Evolutionary conservation across 2,888 invertebrate genomes (phyloP), one percentile per base, ranked within the genome.

Genomic region (Caenorhabditis zanzibari): DNA sequence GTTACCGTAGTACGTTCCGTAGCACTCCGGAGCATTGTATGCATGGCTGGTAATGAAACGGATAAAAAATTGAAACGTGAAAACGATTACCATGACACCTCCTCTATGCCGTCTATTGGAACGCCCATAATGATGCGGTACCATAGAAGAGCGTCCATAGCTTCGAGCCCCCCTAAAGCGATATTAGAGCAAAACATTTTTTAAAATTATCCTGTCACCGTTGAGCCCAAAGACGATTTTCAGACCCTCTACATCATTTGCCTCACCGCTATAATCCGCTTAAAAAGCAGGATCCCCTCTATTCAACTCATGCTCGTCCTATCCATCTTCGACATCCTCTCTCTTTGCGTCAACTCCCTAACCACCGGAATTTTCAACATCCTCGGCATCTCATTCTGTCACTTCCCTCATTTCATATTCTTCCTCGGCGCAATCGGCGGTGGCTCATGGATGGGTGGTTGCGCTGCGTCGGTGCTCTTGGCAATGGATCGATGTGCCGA

Each of bases 381-480:
- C 5, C 12, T 56, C 5, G 82, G 82, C 12, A 52, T 32, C 28
- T 63, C 71, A 3, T 82, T 82, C 32, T 82, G 82, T 19, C 58
- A 66, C n/a, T 76, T 22, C 26, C 82, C 82, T 5, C 32, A 19
- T 3, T n/a, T 64, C 10, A 82, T 76, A 10, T 82, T 41, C 38
- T 49, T 44, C n/a, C 16, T 44, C 32, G 82, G 82, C n/a, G 35
- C 59, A 7, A 64, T 76, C n/a, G 82, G 76, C 1, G 26, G 28
- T 16, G 77, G 77, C 4, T 64, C 54, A 14, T 82, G 82, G 82
- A 61, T 68, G 56, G 63, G 49, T 16, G 73, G 68, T 10, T 77
- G 77, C 41, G 26, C 64, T 5, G 44, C 69, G 4, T 82, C 73
- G 35, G 41, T 82, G 9, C 44, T 73, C 3, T 12, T 82, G 22